Conservation (phyloP, 2,888 invertebrate genomes). For the Octonoba sinensis region DNA sequence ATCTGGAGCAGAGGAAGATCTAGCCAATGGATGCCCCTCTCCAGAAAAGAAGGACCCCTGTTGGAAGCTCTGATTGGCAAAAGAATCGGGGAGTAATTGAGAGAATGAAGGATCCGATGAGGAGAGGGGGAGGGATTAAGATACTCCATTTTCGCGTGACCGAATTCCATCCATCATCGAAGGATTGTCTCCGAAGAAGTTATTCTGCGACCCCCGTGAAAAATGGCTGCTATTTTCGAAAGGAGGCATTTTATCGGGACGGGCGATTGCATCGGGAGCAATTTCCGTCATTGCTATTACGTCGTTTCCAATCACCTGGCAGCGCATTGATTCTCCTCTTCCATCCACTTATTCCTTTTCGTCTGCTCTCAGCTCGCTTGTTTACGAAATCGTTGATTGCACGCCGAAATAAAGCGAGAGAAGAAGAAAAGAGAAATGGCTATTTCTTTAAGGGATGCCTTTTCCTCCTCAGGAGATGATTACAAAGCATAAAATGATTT, state of each 20-base stretch:
- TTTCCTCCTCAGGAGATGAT: neutral
- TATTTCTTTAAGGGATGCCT: neutral
- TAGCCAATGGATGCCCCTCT: conserved; percentile 34
- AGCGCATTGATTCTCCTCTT: conserved; percentile 23
- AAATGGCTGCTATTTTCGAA: conserved; percentile 44
- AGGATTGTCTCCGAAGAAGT: conserved; percentile 51
- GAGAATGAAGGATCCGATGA: conserved; percentile 42
- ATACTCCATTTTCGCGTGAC: conserved; percentile 51
- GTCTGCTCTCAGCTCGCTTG: conserved; percentile 20
- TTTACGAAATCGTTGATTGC: conserved; percentile 46
- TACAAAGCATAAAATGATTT: conserved; percentile 6
- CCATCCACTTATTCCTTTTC: conserved; percentile 3
- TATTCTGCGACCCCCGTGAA: conserved; percentile 46
- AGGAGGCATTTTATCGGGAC: conserved; percentile 13
- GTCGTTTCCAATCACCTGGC: conserved; percentile 31
- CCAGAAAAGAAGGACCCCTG: neutral
- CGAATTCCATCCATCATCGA: conserved; percentile 52
- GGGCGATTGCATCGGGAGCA: conserved; percentile 30
- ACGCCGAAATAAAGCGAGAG: conserved; percentile 24
- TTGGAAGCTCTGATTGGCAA: conserved; percentile 53
- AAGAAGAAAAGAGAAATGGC: conserved; percentile 2
- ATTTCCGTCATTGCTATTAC: conserved; percentile 56
- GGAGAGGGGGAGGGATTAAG: conserved; percentile 2
- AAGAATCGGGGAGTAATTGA: conserved; percentile 55
- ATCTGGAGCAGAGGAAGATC: conserved; percentile 29